Evolutionary conservation across 2,888 invertebrate genomes (phyloP).

Genomic region (Cantharis lateralis): DNA sequence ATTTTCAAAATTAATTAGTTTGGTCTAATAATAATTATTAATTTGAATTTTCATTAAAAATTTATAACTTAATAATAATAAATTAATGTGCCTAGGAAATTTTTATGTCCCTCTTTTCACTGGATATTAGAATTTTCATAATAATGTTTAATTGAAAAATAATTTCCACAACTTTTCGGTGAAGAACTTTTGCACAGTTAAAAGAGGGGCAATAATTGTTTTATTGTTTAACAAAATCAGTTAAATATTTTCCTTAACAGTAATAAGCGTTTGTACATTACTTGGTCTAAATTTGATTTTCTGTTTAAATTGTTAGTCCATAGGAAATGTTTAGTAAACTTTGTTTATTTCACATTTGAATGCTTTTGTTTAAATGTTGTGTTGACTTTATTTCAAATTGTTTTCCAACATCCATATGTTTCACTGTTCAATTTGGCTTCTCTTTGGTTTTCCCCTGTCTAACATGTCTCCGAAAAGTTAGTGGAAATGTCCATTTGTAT

Average conservation of each 20-base stretch:
- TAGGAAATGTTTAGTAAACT: not conserved
- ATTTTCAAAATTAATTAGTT: not conserved
- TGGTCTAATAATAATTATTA: not conserved
- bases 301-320: not conserved
- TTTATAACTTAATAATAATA: not conserved
- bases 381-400: constrained; percentile 7
- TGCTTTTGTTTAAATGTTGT: constrained; percentile 1
- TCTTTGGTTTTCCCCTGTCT: constrained; percentile 15
- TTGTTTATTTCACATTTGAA: not conserved
- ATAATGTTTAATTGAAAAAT: not conserved
- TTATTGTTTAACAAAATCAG: not conserved
- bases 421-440: constrained; percentile 14
- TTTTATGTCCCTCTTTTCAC: not conserved
- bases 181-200: not conserved
- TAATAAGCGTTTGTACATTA: not conserved
- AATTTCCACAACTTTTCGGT: not conserved
- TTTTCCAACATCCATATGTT: constrained; percentile 16
- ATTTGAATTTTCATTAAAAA: not conserved
- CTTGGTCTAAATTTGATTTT: not conserved
- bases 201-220: not conserved
- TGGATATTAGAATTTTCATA: not conserved
- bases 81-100: not conserved
- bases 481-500: constrained; percentile 6
- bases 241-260: not conserved
- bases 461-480: constrained; percentile 17